Percentiles rank a stretch among this genome's conserved stretches.
phyloP scores from a whole-genome alignment of 2,888 invertebrate species.

The Vannuccia rotundouncinata region DNA sequence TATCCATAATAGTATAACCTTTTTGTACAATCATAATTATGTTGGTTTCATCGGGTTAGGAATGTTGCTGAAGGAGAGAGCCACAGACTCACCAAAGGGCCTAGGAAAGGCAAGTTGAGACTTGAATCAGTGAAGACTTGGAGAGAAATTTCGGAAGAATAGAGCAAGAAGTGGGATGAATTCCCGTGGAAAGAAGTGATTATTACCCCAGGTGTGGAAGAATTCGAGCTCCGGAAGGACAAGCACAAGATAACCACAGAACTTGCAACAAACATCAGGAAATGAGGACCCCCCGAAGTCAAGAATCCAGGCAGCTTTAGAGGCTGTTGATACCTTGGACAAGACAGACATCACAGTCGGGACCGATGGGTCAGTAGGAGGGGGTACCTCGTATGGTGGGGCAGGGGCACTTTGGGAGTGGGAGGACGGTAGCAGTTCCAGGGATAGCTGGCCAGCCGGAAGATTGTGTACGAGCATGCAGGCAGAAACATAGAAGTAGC shows the following conservation, averaged over 20 bases:
- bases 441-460: neutral
- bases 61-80: neutral
- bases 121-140: neutral
- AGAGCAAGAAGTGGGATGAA: neutral
- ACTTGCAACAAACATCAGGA: neutral
- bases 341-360: neutral
- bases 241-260: neutral
- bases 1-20: no score
- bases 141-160: neutral
- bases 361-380: neutral
- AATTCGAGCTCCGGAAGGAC: neutral
- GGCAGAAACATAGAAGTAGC: neutral
- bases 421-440: neutral
- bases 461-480: neutral
- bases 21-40: no score
- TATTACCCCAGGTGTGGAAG: neutral
- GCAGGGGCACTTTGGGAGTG: neutral
- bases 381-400: neutral
- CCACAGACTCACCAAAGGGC: neutral
- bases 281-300: neutral
- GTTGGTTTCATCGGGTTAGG: neutral
- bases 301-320: neutral
- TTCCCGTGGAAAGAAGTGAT: neutral
- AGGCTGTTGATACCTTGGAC: neutral
- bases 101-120: neutral